Evolutionary conservation across 2,888 invertebrate species (phyloP).

Genomic region (Ochropacha duplaris): DNA sequence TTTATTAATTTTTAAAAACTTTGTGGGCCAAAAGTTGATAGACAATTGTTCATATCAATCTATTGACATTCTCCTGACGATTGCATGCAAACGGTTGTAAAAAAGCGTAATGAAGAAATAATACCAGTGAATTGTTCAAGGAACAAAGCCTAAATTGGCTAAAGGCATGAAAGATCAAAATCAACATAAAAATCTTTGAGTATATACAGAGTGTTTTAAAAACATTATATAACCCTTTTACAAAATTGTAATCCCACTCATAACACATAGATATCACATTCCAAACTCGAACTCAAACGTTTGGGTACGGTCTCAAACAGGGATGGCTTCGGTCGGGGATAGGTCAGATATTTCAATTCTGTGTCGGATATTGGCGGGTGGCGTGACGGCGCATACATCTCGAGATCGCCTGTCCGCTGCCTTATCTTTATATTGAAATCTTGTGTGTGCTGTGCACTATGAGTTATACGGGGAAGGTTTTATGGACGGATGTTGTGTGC

Average conservation of each 20-base stretch:
- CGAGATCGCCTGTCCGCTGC: constrained; percentile 50
- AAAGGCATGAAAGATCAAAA: too few species aligned
- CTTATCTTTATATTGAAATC: constrained; percentile 78
- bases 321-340: constrained; percentile 22
- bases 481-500: constrained; percentile 40
- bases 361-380: constrained; percentile 77
- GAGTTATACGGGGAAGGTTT: constrained; percentile 52
- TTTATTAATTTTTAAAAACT: too few species aligned
- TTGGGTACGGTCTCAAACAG: constrained; percentile 5
- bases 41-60: too few species aligned
- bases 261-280: constrained; percentile 33
- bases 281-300: constrained; percentile 21
- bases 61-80: too few species aligned
- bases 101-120: too few species aligned
- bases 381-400: constrained; percentile 80
- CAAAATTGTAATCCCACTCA: not conserved
- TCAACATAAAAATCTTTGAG: not conserved
- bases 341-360: constrained; percentile 82
- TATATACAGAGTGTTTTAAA: not conserved
- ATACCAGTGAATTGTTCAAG: too few species aligned
- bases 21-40: too few species aligned
- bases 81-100: too few species aligned
- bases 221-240: not conserved
- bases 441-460: constrained; percentile 59
- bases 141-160: too few species aligned